Base-by-base conservation (phyloP, 2,888 invertebrate genomes). In the Eilema caniola region DNA sequence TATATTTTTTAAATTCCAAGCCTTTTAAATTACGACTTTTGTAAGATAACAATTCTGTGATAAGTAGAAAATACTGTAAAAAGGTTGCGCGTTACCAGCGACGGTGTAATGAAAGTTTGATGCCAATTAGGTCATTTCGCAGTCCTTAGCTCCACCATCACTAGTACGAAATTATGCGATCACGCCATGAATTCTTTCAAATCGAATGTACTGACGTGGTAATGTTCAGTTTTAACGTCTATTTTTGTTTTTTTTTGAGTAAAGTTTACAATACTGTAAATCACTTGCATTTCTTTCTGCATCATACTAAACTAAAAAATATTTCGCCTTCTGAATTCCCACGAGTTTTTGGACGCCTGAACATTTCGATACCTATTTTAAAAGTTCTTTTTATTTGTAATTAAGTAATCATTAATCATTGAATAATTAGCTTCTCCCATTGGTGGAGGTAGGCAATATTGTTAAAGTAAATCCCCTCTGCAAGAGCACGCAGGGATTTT, bases 11-110 rank as follows among this genome's bases (percentile, higher is more conserved):
- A 37, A 57, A 23, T 24, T 23, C 24, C 31, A 24, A 33, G 56
- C 0, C 10, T 33, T 65, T 65, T 23, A 65, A 33, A 25, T 57
- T 16, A 3, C n/a, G 65, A 66, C 14, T 66, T 61, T 14, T 14
- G 2, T 16, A 4, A 25, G 7, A 24, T 59, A 5, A 20, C 20
- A 8, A 61, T 61, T 31, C 28, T 31, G 57, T 66, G 66, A 53
- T 57, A 37, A 57, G 57, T 57, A 28, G 64, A 16, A 66, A 57
- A n/a, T n/a, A n/a, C n/a, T n/a, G n/a, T 28, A 28, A 61, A 57
- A 57, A 53, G n/a, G 14, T 20, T 56, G 56, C 57, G 65, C 57
- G 23, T 56, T 65, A 16, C 2, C 4, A 31, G 16, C 56, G 23
- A 20, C 5, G 11, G 57, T 24, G 57, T 23, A 57, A 24, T 24